These are phyloP conservation scores for Actinia equina DNA, from an alignment of 64 coral and sea anemone species.

Conservation along the genomic window DNA sequence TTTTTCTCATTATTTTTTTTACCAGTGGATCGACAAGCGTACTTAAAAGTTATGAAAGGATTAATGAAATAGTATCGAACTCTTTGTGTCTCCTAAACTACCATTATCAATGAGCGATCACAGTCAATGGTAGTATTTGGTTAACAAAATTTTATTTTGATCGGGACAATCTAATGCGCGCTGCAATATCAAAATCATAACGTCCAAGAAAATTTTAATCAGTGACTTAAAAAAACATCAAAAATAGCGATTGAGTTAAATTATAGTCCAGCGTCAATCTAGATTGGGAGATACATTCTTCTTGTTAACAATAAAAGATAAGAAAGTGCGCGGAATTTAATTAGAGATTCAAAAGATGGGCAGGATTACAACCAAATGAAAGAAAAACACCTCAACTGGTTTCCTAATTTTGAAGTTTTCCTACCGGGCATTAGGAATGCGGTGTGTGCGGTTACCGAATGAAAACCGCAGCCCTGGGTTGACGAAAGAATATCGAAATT, in stretches of 20 bases:
- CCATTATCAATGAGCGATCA: slow-evolving; percentile 27
- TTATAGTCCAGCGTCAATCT: neutral
- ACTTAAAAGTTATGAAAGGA: slow-evolving; percentile 45
- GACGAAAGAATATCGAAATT: slow-evolving; percentile 4
- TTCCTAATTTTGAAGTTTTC: slow-evolving; percentile 10
- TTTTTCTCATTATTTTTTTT: slow-evolving; percentile 30
- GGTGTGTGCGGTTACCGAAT: neutral
- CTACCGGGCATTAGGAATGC: neutral
- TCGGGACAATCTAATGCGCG: neutral
- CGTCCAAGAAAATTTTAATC: neutral
- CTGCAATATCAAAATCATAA: slow-evolving; percentile 12
- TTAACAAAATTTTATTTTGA: slow-evolving; percentile 55
- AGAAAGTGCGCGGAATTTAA: neutral
- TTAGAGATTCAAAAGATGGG: neutral
- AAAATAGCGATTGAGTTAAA: neutral
- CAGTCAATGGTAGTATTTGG: slow-evolving; percentile 53
- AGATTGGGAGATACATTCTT: neutral
- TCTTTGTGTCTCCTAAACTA: slow-evolving; percentile 55
- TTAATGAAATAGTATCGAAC: slow-evolving; percentile 58
- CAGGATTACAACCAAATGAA: slow-evolving; percentile 4
- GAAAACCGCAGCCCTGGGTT: neutral
- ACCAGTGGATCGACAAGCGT: slow-evolving; percentile 27
- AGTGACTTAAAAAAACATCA: neutral
- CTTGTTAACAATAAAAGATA: slow-evolving; percentile 1
- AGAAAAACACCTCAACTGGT: slow-evolving; percentile 3